Evolutionary conservation across 2,113 vertebrate species (phyloP).

Genomic region (Notothenia coriiceps): DNA sequence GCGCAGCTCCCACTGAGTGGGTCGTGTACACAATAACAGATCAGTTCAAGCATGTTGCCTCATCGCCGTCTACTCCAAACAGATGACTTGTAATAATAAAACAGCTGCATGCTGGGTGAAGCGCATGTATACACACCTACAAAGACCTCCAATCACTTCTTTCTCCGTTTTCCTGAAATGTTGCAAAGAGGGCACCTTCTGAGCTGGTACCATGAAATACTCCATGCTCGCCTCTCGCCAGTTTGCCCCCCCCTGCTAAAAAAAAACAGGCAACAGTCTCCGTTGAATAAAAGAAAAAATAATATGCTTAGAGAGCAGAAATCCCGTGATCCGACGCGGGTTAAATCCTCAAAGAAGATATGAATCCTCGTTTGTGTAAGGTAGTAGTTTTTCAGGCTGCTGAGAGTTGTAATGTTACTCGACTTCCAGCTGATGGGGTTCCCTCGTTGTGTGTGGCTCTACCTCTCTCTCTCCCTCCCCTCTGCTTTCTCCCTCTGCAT

Average conservation of each 20-base stretch:
- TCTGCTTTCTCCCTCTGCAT: constrained; percentile 75
- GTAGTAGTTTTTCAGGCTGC: constrained; percentile 75
- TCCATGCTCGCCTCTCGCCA: constrained; percentile 90
- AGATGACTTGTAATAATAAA: constrained; percentile 41
- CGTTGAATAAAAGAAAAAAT: constrained; percentile 38
- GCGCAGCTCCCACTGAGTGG: constrained; percentile 63
- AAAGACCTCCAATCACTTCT: constrained; percentile 97
- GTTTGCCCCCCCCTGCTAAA: constrained; percentile 63
- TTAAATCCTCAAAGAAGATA: constrained; percentile 35
- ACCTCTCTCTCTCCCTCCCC: constrained; percentile 62
- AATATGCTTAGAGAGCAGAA: constrained; percentile 22
- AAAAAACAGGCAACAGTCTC: constrained; percentile 43
- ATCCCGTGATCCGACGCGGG: constrained; percentile 54
- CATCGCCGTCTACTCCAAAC: constrained; percentile 52
- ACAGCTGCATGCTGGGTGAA: constrained; percentile 5
- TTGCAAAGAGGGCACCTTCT: constrained; percentile 96
- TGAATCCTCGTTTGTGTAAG: constrained; percentile 56
- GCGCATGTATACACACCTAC: constrained; percentile 89
- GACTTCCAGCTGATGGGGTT: constrained; percentile 90
- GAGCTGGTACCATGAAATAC: constrained; percentile 98
- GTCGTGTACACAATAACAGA: constrained; percentile 83
- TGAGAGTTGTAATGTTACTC: constrained; percentile 87
- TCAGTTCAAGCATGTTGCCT: constrained; percentile 78
- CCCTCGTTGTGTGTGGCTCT: constrained; percentile 87
- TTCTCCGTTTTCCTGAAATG: constrained; percentile 98